phyloP scores from a whole-genome alignment of 1,140 invertebrate species.

The Himalopsyche phryganea region DNA sequence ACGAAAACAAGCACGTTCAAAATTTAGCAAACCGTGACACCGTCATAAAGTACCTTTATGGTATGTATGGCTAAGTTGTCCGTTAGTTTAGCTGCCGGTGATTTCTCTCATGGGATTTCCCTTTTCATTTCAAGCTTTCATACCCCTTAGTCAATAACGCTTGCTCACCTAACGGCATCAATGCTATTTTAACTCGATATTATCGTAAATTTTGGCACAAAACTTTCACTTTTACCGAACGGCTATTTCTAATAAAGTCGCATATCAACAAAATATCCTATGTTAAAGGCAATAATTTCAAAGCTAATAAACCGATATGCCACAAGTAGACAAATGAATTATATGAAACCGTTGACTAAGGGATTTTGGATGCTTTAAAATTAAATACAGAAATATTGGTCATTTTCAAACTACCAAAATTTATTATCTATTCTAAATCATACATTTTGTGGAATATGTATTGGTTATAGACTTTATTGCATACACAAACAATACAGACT shows the following conservation, averaged over 20 bases:
- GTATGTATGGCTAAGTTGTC: too few relatives aligned
- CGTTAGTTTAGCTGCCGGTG: neutral
- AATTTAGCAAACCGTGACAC: too few relatives aligned
- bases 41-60: too few relatives aligned
- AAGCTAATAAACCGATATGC: neutral
- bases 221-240: slow-evolving; percentile 19
- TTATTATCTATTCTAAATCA: too few relatives aligned
- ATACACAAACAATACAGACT: too few relatives aligned
- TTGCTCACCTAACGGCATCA: neutral
- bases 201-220: slow-evolving; percentile 19
- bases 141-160: slow-evolving; percentile 6
- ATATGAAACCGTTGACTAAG: too few relatives aligned
- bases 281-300: too few relatives aligned
- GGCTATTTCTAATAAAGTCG: slow-evolving; percentile 14
- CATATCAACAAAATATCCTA: slow-evolving; percentile 17
- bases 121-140: neutral
- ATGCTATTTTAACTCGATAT: slow-evolving; percentile 8
- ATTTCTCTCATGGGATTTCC: slow-evolving; percentile 13
- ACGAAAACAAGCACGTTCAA: too few relatives aligned
- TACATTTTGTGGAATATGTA: too few relatives aligned
- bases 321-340: neutral
- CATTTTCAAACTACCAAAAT: too few relatives aligned
- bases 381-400: neutral
- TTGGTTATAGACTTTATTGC: too few relatives aligned
- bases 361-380: too few relatives aligned